Conservation (phyloP, 2,888 invertebrate genomes). For the Xestia c-nigrum region DNA sequence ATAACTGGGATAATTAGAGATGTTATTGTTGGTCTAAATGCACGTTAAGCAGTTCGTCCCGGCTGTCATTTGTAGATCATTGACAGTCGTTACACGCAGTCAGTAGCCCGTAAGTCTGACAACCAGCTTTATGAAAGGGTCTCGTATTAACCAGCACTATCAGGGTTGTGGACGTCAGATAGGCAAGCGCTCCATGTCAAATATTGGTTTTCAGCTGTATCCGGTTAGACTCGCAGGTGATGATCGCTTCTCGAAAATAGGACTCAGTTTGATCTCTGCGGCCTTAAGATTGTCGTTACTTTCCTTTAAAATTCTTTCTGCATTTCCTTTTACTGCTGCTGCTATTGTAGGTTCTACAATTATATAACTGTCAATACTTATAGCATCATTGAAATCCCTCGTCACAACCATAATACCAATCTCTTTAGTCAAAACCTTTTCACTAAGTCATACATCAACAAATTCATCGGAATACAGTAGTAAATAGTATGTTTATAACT, state of each 20-base stretch:
- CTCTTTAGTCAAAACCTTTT: constrained; percentile 20
- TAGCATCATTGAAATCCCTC: background rate
- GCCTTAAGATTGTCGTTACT: background rate
- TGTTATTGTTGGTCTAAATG: background rate
- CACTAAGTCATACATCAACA: constrained; percentile 29
- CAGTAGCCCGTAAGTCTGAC: too few species aligned
- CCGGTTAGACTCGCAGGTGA: too few species aligned
- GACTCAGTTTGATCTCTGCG: too few species aligned
- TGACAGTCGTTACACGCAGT: too few species aligned
- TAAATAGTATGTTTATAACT: constrained; percentile 71
- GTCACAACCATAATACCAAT: background rate
- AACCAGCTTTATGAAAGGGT: too few species aligned
- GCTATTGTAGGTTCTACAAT: background rate
- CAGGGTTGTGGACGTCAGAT: too few species aligned
- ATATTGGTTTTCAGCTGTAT: too few species aligned
- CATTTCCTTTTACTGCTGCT: background rate
- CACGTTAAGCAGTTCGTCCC: too few species aligned
- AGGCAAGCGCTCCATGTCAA: too few species aligned
- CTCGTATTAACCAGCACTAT: too few species aligned
- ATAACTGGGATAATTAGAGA: background rate
- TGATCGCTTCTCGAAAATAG: background rate
- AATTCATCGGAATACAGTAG: constrained; percentile 55
- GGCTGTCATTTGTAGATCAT: too few species aligned
- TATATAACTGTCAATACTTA: background rate
- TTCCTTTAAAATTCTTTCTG: background rate